Evolutionary conservation across 2,888 invertebrate genomes (phyloP), one percentile per base, ranked within the genome.

Genomic region (Pycnomerus fuliginosus): DNA sequence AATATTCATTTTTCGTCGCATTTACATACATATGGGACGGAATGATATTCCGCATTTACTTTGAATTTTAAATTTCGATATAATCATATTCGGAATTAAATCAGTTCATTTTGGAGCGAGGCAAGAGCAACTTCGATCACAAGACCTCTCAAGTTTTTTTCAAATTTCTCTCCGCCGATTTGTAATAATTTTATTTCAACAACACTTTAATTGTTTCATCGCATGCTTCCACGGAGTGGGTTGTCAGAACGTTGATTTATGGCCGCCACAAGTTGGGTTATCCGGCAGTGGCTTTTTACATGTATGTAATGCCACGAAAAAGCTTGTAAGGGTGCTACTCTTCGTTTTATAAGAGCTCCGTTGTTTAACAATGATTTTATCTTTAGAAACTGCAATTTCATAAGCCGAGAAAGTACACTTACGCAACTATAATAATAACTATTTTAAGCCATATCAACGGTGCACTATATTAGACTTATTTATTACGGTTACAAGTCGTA

Each of bases 31-130:
- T 72, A 73, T 72, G 71, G 69, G 69, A 62, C 62, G 59, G 63
- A 65, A 67, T 67, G 69, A 69, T 72, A 70, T 69, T 70, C 68
- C 61, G 70, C 71, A 66, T 72, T 70, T 69, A 69, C 70, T 72
- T 72, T 72, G 69, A 71, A 72, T 71, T 73, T 72, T 68, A 71
- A 71, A 72, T 72, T 71, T 65, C 62, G 55, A 67, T 66, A 67
- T 71, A 70, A 71, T 73, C 71, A 71, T 71, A 72, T 72, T 73
- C 70, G 64, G 65, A 72, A 73, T 71, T 71, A 71, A 72, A 72
- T 73, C 72, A 73, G 71, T 70, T 69, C 68, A 67, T 71, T 70
- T 67, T 68, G 61, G 30, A 43, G 39, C 59, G 57, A 53, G 45
- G 41, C 54, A 47, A 60, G 62, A 64, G 65, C 50, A 68, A 67